Conservation (phyloP, 2,113 vertebrate genomes). For the Chascanopsetta lugubris region DNA sequence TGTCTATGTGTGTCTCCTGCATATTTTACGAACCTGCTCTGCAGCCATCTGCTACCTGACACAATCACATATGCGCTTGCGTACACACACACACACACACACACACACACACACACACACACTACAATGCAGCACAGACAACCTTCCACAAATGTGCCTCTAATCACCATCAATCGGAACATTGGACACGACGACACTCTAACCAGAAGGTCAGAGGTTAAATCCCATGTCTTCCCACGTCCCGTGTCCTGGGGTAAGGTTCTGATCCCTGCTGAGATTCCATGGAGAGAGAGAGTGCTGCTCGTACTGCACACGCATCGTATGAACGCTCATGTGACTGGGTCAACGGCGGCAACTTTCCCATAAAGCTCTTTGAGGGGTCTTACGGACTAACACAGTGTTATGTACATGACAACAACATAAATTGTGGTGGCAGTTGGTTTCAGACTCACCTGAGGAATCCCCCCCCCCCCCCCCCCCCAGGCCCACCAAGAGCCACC, state of each 20-base stretch:
- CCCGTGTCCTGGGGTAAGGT: too few relatives aligned
- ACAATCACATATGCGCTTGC: conserved; percentile 18
- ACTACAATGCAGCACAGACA: conserved; percentile 1
- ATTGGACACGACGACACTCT: not conserved
- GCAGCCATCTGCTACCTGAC: conserved; percentile 56
- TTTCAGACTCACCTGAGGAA: conserved; percentile 5
- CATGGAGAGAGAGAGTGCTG: too few relatives aligned
- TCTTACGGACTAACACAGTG: too few relatives aligned
- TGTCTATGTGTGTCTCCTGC: conserved; percentile 41
- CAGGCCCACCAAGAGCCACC: conserved; percentile 13
- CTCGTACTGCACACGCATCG: too few relatives aligned
- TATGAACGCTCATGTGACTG: too few relatives aligned
- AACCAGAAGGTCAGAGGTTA: too few relatives aligned
- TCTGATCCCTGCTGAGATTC: too few relatives aligned
- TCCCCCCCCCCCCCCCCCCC: too few relatives aligned
- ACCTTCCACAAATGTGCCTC: conserved; percentile 7
- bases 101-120: too few relatives aligned
- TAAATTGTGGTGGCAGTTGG: conserved; percentile 36
- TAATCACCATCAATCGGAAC: conserved; percentile 10
- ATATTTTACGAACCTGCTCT: conserved; percentile 66
- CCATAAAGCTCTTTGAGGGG: too few relatives aligned
- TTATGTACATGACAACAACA: not conserved
- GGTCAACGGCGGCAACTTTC: too few relatives aligned
- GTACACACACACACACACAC: conserved; percentile 2
- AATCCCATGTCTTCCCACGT: too few relatives aligned